Conservation (phyloP, 2,113 vertebrate species). For the Brachirus orientalis region DNA sequence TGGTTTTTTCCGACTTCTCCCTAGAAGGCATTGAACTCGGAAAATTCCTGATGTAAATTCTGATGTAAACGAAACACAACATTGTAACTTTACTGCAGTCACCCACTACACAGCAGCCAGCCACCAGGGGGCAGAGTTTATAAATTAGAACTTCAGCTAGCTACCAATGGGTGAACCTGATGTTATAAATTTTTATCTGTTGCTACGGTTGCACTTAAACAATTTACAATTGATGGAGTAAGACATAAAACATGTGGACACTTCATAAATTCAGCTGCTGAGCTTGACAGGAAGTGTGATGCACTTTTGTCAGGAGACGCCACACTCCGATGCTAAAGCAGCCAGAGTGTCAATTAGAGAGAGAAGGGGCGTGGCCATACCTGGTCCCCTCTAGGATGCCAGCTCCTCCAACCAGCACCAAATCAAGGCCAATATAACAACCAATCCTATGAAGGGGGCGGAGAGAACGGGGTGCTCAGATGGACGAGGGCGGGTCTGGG, state of each 20-base stretch:
- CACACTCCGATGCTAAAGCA: neutral
- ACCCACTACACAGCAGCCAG: neutral
- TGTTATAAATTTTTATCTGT: too few relatives aligned
- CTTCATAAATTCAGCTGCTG: too few relatives aligned
- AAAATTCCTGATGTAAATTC: too few relatives aligned
- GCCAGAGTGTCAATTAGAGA: constrained; percentile 45
- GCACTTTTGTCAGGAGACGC: neutral
- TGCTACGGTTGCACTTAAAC: too few relatives aligned
- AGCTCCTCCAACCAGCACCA: constrained; percentile 97
- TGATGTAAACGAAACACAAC: too few relatives aligned
- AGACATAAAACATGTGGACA: too few relatives aligned
- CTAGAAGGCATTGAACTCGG: too few relatives aligned
- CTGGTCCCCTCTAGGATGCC: constrained; percentile 87
- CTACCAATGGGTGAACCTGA: neutral
- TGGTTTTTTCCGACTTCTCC: too few relatives aligned
- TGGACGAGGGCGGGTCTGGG: constrained; percentile 84
- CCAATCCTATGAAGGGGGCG: constrained; percentile 90
- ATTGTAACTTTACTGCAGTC: too few relatives aligned
- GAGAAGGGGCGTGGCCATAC: constrained; percentile 84
- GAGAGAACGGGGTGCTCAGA: constrained; percentile 85
- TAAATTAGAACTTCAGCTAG: neutral
- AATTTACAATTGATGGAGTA: too few relatives aligned
- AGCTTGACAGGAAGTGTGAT: neutral
- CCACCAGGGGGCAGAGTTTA: neutral
- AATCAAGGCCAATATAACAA: constrained; percentile 93